Evolutionary conservation across 2,113 vertebrate species (phyloP).

Genomic region (Pyxicephalus adspersus): DNA sequence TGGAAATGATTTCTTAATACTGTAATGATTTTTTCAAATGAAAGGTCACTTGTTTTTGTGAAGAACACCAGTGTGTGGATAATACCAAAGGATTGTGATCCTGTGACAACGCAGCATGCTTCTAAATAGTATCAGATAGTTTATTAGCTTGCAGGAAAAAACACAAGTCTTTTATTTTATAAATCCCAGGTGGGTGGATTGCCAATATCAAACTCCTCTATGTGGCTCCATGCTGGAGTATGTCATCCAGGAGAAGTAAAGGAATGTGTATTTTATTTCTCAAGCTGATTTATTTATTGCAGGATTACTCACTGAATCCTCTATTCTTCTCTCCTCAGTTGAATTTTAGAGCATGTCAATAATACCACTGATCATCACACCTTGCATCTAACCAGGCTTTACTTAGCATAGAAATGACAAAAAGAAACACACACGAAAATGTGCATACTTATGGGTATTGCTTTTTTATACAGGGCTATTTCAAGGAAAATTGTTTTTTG

Average conservation of each 20-base stretch:
- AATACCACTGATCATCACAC: neutral
- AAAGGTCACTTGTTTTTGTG: constrained; percentile 29
- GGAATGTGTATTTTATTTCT: neutral
- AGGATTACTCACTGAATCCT: neutral
- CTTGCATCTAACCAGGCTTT: neutral
- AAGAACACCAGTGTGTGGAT: neutral
- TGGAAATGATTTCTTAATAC: constrained; percentile 19
- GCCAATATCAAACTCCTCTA: constrained; percentile 26
- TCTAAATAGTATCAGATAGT: neutral
- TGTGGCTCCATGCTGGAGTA: neutral
- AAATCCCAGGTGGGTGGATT: constrained; percentile 27
- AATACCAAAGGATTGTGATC: neutral
- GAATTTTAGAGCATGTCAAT: neutral
- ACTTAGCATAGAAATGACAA: too few species aligned
- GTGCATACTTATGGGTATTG: too few species aligned
- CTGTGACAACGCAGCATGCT: constrained; percentile 9
- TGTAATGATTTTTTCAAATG: constrained; percentile 42
- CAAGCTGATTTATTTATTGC: too few species aligned
- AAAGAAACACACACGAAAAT: too few species aligned
- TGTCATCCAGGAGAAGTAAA: neutral
- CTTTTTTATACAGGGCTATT: too few species aligned
- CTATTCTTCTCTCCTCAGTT: neutral
- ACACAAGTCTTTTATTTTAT: neutral
- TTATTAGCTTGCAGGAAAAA: constrained; percentile 34
- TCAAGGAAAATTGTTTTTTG: too few species aligned